A percentile compares a stretch with the other conserved stretches of the same genome.
Evolutionary conservation across 2,888 invertebrate species (phyloP).

Genomic region (Epicampocera succincta): DNA sequence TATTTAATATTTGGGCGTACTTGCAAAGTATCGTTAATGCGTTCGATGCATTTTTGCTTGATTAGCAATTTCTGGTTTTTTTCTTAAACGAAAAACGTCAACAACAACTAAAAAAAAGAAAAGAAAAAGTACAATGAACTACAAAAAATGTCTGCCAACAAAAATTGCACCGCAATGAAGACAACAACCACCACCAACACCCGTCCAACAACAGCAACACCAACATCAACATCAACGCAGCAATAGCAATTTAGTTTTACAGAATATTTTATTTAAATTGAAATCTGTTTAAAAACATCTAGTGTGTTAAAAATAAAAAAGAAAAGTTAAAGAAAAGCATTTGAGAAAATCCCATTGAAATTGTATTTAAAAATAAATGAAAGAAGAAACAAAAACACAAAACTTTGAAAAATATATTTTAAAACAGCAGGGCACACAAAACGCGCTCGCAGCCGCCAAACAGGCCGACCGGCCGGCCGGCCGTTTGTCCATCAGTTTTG

Average conservation of each 20-base stretch:
- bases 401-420: conserved; percentile 23
- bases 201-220: neutral
- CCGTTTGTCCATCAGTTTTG: conserved; percentile 26
- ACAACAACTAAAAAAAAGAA: too few species aligned
- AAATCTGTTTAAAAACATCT: conserved; percentile 2
- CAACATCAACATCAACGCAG: too few species aligned
- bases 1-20: too few species aligned
- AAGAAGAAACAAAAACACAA: neutral
- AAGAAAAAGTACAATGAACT: conserved; percentile 67
- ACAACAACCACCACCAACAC: conserved; percentile 36
- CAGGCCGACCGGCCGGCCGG: conserved; percentile 15
- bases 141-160: conserved; percentile 52
- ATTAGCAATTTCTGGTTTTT: neutral
- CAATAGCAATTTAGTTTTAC: conserved; percentile 49
- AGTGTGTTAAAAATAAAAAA: conserved; percentile 32
- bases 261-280: conserved; percentile 46
- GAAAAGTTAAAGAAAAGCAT: neutral
- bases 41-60: too few species aligned
- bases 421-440: conserved; percentile 32
- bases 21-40: too few species aligned
- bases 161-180: conserved; percentile 20
- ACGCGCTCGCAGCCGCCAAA: conserved; percentile 1
- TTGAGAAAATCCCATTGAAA: conserved; percentile 45
- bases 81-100: conserved; percentile 11
- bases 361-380: conserved; percentile 50